Evolutionary conservation across 35 echinoderm and acorn worm species (phyloP), one percentile per base, ranked within the genome.

Genomic region (Eucidaris tribuloides): DNA sequence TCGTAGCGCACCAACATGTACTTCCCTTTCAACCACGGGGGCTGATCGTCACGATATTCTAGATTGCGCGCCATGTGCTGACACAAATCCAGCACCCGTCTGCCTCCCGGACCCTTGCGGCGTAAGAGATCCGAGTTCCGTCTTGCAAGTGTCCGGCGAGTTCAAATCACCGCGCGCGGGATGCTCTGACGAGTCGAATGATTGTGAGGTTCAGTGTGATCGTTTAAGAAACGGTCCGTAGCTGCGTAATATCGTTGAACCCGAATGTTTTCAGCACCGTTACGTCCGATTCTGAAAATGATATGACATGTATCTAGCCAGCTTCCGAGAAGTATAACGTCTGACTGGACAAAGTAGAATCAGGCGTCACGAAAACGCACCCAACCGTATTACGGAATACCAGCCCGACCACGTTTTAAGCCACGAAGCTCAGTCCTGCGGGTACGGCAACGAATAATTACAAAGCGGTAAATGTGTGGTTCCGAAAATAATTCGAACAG

Each of bases 1-100:
- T 96, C 93, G 77, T 86, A 96, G 13, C 93, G 83, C 20, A 96
- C 62, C 11, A 96, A 9, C 45, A 83, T 84, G 34, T 91, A 80
- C 46, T 62, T 81, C 13, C 54, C 81, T 2, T 48, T 36, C 17
- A 96, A 45, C 93, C 93, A 96, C 11, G 34, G 45, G 11, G 89
- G 83, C 7, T 31, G 45, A 15, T 72, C 46, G 11, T 88, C 45
- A 5, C 55, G 42, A 62, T 82, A 96, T 20, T 37, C 23, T 30
- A 96, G 28, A 49, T 96, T 96, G 7, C 49, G 38, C 25, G 87
- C 27, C 71, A 91, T 88, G 20, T 84, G 54, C 13, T 79, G 32
- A 70, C 93, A 96, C 0, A 92, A 32, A 71, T 96, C 93, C 41
- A 42, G 35, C 3, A 91, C 79, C 64, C 92, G 89, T 25, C 83